Conservation (phyloP, 2,113 vertebrate species). For the Australoheros scitulus region DNA sequence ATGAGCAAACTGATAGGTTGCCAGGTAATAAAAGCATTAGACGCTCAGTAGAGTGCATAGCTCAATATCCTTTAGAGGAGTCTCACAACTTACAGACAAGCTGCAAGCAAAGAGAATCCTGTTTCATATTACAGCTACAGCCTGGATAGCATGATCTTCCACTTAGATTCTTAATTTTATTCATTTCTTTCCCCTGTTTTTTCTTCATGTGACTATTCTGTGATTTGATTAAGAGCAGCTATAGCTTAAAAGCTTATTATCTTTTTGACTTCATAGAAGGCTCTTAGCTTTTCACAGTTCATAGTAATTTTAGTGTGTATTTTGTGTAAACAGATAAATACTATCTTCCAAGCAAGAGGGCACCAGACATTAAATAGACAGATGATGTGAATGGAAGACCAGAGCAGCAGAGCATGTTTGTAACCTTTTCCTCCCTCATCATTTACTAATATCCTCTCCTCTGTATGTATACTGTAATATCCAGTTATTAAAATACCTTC, state of each 20-base stretch:
- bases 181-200: neutral
- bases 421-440: neutral
- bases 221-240: neutral
- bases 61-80: constrained; percentile 28
- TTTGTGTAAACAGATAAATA: neutral
- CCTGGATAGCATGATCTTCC: neutral
- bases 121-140: neutral
- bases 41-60: constrained; percentile 23
- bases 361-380: neutral
- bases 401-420: neutral
- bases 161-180: neutral
- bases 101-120: neutral
- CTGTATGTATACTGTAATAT: neutral
- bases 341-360: neutral
- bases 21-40: constrained; percentile 58
- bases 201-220: neutral
- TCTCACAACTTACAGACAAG: constrained; percentile 3
- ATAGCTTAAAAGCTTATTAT: neutral
- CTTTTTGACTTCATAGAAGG: neutral
- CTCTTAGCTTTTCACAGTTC: neutral
- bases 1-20: constrained; percentile 26
- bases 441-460: neutral
- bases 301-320: neutral
- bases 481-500: neutral
- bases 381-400: constrained; percentile 1